Evolutionary conservation across 2,888 invertebrate species (phyloP), one percentile per base, ranked within the genome.

Genomic region (Lapara coniferarum): DNA sequence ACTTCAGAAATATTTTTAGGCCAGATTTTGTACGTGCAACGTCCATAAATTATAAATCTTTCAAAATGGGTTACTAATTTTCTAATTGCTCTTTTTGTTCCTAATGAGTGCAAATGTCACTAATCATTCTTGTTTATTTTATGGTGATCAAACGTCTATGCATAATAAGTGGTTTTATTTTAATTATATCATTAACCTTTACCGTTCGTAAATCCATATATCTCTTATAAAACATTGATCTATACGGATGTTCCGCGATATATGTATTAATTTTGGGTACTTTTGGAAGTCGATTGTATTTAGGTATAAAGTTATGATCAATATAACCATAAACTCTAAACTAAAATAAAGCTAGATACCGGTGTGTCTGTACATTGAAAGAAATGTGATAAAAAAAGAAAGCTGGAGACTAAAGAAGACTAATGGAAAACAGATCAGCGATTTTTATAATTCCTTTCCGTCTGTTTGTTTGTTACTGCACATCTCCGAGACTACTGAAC

Each of bases 121-220:
- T 46, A 2, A 44, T 49, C 12, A 46, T 63, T 63, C 63, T 63
- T 63, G 63, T 63, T 63, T 49, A 49, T 63, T 49, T 63, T 25
- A 25, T 63, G 7, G 25, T 10, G 25, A 49, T 37, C 49, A 63
- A 63, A 63, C 12, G 16, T 46, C 63, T 7, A 63, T 19, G 49
- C 16, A 63, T 49, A 49, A 49, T 63, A 63, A 49, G 19, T 13
- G 16, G 63, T 19, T 63, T 63, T 49, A 63, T 63, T 63, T 49
- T 63, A 63, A 63, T 63, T 49, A 63, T 49, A 63, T 63, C 10
- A 63, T 63, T 63, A 63, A 63, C 63, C 46, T 63, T 63, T 63
- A 19, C 49, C 13, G 63, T 63, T 63, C 63, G 13, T 49, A 19
- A 19, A 49, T 63, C 19, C 19, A 63, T 63, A 63, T 49, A 63